Evolutionary conservation across 1,140 invertebrate genomes (phyloP).

Genomic region (Bombus polaris): DNA sequence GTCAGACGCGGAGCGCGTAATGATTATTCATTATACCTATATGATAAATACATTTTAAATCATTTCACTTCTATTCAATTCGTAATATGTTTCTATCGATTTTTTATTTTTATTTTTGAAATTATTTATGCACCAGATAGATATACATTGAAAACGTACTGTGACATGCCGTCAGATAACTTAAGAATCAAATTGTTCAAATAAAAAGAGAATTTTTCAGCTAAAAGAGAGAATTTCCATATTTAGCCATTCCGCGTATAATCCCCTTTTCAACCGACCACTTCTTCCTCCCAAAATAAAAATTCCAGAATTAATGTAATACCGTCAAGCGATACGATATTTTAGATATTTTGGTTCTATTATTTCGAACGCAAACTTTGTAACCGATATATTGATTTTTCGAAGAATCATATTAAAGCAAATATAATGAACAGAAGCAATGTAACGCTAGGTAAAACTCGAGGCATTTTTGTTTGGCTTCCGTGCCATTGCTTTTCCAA

Average conservation of each 20-base stretch:
- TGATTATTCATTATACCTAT: no score
- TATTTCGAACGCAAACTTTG: not conserved
- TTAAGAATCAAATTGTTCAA: not conserved
- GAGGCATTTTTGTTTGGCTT: not conserved
- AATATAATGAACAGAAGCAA: not conserved
- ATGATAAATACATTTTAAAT: no score
- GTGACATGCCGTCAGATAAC: not conserved
- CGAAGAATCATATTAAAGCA: not conserved
- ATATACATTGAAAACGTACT: no score
- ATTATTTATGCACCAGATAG: not conserved
- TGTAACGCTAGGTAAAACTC: not conserved
- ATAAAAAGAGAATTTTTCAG: not conserved
- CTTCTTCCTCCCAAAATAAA: not conserved
- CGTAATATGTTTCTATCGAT: not conserved
- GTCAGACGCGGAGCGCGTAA: not conserved
- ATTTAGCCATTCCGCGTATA: not conserved
- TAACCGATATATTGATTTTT: not conserved
- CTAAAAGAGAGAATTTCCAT: not conserved
- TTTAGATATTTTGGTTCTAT: not conserved
- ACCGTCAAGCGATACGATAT: not conserved
- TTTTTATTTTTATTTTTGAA: not conserved
- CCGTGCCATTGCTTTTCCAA: not conserved
- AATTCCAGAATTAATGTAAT: not conserved
- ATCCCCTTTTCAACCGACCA: not conserved
- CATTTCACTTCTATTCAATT: not conserved